Conservation (phyloP, 2,888 invertebrate genomes). For the Halictus ligatus region DNA sequence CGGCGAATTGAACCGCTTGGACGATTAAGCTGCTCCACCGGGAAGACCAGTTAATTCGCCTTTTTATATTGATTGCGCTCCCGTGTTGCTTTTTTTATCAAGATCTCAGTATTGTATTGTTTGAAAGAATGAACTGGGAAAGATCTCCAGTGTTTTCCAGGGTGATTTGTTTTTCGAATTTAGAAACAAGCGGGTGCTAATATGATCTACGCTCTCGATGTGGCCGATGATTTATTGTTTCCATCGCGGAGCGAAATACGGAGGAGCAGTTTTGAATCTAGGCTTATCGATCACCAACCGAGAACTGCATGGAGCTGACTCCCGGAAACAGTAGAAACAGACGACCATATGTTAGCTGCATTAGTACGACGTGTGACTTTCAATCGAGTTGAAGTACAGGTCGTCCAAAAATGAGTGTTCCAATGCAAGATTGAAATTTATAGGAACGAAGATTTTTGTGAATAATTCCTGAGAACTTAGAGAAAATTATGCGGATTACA, state of each 20-base stretch:
- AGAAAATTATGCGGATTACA: neutral
- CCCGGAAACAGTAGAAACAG: slow-evolving; percentile 43
- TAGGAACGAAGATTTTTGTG: neutral
- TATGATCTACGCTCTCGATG: slow-evolving; percentile 14
- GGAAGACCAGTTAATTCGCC: neutral
- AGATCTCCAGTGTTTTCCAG: neutral
- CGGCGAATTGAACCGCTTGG: neutral
- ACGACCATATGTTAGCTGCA: slow-evolving; percentile 37
- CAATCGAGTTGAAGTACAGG: slow-evolving; percentile 13
- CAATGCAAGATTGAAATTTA: neutral
- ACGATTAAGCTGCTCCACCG: neutral
- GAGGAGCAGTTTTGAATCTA: slow-evolving; percentile 47
- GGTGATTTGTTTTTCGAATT: neutral
- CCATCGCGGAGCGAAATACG: slow-evolving; percentile 42
- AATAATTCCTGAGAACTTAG: neutral
- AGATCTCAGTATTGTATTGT: neutral
- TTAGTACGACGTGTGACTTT: slow-evolving; percentile 46
- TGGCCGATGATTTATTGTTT: slow-evolving; percentile 50
- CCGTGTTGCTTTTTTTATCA: neutral
- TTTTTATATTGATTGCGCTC: neutral
- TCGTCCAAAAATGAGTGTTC: neutral
- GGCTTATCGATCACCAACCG: slow-evolving; percentile 55
- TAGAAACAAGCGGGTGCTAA: slow-evolving; percentile 15
- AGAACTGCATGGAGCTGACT: slow-evolving; percentile 4
- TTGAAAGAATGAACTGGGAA: neutral